phyloP scores from a whole-genome alignment of 2,113 vertebrate species.

The Phalacrocorax pelagicus region DNA sequence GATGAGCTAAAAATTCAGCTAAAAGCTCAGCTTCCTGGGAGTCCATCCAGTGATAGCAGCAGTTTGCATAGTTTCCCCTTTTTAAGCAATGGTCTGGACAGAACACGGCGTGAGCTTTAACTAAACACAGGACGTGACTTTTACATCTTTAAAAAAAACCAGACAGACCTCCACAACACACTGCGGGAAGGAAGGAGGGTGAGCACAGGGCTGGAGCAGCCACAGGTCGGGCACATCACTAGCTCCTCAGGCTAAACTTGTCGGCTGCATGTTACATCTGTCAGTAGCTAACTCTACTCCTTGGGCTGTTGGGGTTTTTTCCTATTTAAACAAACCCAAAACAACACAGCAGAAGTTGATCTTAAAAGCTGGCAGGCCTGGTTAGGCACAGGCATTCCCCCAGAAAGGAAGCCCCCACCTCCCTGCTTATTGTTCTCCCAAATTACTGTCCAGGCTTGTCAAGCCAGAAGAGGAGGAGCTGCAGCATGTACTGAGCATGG shows the following conservation, averaged over 20 bases:
- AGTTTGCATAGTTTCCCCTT: constrained; percentile 70
- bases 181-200: not conserved
- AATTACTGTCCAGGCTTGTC: not conserved
- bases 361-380: not conserved
- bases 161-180: not conserved
- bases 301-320: not conserved
- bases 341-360: not conserved
- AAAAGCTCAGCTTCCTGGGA: not conserved
- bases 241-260: not conserved
- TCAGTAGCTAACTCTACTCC: not conserved
- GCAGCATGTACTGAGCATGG: not conserved
- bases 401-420: constrained; percentile 59
- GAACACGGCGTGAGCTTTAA: not conserved
- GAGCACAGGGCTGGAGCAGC: not conserved
- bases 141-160: not conserved
- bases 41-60: not conserved
- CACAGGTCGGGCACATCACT: not conserved
- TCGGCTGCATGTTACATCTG: not conserved
- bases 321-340: not conserved
- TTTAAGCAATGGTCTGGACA: constrained; percentile 52
- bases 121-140: not conserved
- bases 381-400: not conserved
- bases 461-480: constrained; percentile 42
- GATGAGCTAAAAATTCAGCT: not conserved
- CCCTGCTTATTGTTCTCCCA: constrained; percentile 51